phyloP scores from a whole-genome alignment of 2,113 vertebrate species.

The Cottus gobio region DNA sequence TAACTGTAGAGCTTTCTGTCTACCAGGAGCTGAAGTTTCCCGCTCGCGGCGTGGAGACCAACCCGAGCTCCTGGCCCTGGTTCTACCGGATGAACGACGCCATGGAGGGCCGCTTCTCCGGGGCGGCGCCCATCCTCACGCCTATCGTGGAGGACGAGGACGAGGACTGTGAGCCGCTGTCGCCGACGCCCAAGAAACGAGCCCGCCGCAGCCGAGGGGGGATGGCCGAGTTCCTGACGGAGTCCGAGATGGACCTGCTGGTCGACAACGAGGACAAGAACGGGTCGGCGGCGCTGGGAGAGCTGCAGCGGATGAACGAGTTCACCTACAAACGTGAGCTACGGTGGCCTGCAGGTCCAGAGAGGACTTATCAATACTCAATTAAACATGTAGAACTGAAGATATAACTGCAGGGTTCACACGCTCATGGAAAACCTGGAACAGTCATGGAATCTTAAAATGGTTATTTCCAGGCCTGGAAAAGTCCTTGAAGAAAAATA shows the following conservation, averaged over 20 bases:
- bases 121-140: constrained; percentile 68
- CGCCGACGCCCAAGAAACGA: constrained; percentile 61
- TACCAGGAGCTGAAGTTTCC: constrained; percentile 79
- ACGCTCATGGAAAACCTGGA: too few species aligned
- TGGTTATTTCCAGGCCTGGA: too few species aligned
- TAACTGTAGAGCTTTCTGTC: constrained; percentile 3
- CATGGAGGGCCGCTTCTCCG: constrained; percentile 77
- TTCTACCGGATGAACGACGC: constrained; percentile 83
- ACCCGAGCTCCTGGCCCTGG: constrained; percentile 83
- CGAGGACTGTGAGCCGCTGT: constrained; percentile 71
- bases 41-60: constrained; percentile 65
- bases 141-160: constrained; percentile 76
- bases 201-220: constrained; percentile 58
- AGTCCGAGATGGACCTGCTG: constrained; percentile 79
- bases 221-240: constrained; percentile 78
- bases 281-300: constrained; percentile 52
- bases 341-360: too few species aligned
- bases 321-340: constrained; percentile 73
- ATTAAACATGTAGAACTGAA: too few species aligned
- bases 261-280: constrained; percentile 73
- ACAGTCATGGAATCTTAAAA: too few species aligned
- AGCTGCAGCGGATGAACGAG: constrained; percentile 64
- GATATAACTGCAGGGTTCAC: too few species aligned
- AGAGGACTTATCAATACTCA: too few species aligned
- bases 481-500: too few species aligned